phyloP scores from a whole-genome alignment of 2,888 invertebrate species.

The Cephus runcator region DNA sequence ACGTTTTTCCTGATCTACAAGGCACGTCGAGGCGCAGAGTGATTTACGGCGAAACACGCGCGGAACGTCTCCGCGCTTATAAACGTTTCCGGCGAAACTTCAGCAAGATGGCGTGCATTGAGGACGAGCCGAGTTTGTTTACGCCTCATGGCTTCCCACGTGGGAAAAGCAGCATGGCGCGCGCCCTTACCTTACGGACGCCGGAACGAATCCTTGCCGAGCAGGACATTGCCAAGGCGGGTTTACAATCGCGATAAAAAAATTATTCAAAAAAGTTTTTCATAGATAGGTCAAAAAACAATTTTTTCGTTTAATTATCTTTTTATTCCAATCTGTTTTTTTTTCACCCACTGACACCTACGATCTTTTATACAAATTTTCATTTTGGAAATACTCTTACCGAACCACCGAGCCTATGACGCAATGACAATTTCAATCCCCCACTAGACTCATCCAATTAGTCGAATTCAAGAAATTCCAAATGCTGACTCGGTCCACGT shows the following conservation, averaged over 20 bases:
- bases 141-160: constrained; percentile 61
- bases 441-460: background rate
- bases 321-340: background rate
- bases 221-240: background rate
- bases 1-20: background rate
- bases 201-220: background rate
- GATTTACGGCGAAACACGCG: background rate
- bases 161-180: constrained; percentile 57
- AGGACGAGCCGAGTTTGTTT: constrained; percentile 52
- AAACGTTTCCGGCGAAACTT: constrained; percentile 12
- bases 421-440: background rate
- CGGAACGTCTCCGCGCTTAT: background rate
- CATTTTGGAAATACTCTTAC: background rate
- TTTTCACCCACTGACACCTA: no score
- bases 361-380: background rate
- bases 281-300: no score
- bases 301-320: accelerated
- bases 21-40: background rate
- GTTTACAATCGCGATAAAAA: background rate
- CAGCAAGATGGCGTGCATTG: constrained; percentile 3
- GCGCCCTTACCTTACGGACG: constrained; percentile 20
- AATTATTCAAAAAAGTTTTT: no score
- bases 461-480: background rate
- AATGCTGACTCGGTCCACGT: background rate
- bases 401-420: no score